Percentiles rank a stretch among this genome's conserved stretches.
These are phyloP conservation scores for Germaria angustata DNA, from an alignment of 2,888 invertebrate genomes.

Conservation along the genomic window DNA sequence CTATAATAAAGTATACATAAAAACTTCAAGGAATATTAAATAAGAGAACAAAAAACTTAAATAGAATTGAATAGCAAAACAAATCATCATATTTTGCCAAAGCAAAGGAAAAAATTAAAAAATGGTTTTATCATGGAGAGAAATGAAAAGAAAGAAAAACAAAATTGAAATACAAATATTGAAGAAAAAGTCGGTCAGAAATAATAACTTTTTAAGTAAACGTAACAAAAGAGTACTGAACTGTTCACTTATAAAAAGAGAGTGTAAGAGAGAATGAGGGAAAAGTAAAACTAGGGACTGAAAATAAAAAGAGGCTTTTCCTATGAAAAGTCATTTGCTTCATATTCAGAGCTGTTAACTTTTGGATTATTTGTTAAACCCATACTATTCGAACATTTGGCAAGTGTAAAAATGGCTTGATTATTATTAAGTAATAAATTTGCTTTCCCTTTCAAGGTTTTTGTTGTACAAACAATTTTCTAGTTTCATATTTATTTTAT, in stretches of 20 bases:
- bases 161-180: constrained; percentile 1
- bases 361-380: constrained; percentile 7
- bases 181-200: constrained; percentile 43
- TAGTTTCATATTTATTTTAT: constrained; percentile 3
- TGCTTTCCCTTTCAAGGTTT: constrained; percentile 46
- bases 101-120: not conserved
- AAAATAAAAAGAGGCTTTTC: not conserved
- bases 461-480: constrained; percentile 25
- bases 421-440: constrained; percentile 45
- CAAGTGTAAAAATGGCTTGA: constrained; percentile 24
- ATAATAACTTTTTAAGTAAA: constrained; percentile 46
- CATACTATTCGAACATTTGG: not conserved
- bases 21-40: constrained; percentile 39
- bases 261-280: too few species aligned
- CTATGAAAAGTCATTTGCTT: not conserved
- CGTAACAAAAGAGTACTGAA: constrained; percentile 39
- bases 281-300: not conserved
- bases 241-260: constrained; percentile 1
- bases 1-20: constrained; percentile 49
- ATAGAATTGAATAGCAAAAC: constrained; percentile 46
- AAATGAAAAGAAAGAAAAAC: not conserved
- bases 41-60: not conserved
- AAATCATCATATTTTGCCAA: constrained; percentile 37
- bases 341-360: not conserved
- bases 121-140: not conserved